These are phyloP conservation scores for Athetis lepigone DNA, from an alignment of 2,888 invertebrate species.

Conservation along the genomic window DNA sequence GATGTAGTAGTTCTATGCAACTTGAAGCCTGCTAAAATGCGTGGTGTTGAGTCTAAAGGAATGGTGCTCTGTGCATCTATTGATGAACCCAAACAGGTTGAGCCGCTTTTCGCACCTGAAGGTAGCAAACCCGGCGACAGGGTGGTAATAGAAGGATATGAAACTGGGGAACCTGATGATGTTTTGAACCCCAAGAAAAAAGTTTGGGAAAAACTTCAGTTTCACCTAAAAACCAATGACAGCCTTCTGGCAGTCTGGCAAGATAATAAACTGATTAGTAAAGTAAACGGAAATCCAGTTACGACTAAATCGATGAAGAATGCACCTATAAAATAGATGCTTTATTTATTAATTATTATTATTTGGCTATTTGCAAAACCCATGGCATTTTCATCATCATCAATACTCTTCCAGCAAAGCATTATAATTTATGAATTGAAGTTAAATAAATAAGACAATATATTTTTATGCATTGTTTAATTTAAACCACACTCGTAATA, in stretches of 20 bases:
- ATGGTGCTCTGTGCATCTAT: constrained; percentile 98
- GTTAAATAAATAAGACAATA: constrained; percentile 43
- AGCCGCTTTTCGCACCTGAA: constrained; percentile 95
- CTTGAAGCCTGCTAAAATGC: constrained; percentile 98
- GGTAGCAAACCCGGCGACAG: constrained; percentile 95
- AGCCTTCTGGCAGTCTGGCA: constrained; percentile 96
- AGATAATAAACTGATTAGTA: constrained; percentile 93
- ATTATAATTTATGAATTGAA: constrained; percentile 43
- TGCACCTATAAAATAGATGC: constrained; percentile 94
- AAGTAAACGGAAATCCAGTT: constrained; percentile 94
- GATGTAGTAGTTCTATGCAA: constrained; percentile 98
- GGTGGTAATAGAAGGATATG: constrained; percentile 95
- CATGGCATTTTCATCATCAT: constrained; percentile 15
- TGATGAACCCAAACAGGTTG: constrained; percentile 95
- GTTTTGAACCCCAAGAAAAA: constrained; percentile 98
- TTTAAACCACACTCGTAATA: constrained; percentile 15
- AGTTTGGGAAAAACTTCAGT: constrained; percentile 98
- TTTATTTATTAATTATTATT: constrained; percentile 38
- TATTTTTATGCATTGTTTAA: constrained; percentile 31
- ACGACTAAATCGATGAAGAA: constrained; percentile 94
- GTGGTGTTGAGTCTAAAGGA: constrained; percentile 97
- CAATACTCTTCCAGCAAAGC: constrained; percentile 27
- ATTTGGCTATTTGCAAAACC: constrained; percentile 2
- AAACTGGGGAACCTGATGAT: constrained; percentile 94
- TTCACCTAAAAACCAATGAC: constrained; percentile 93